Base-by-base conservation (phyloP, 2,888 invertebrate genomes). In the Caenorhabditis becei region DNA sequence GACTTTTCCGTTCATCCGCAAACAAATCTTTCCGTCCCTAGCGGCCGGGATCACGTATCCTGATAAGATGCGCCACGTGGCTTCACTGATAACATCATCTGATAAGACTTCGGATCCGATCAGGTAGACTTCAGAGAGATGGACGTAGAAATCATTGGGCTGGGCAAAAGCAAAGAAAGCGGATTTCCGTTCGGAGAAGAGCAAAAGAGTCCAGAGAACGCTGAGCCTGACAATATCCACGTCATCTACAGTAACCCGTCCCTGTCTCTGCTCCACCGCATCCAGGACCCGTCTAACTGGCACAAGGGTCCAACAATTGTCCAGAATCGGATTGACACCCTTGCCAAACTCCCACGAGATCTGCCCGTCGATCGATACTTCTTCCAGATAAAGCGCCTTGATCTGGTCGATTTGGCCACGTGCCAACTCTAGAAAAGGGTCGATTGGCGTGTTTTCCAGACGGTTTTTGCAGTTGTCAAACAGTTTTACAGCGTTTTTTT, bases 381-480 rank as follows among this genome's bases (percentile, higher is more conserved):
- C 88, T 72, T 90, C 90, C 24, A 90, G 71, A 74, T 88, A 90
- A 5, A 90, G 82, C 24, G 77, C 61, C 53, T 87, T 85, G 54
- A 90, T 89, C 18, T 87, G 82, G 20, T 88, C 89, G 28, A 90
- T 80, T 18, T 61, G 35, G 10, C 70, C 35, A n/a, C 88, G 81
- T 0, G 88, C 89, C 28, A 69, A n/a, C 18, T 85, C 82, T 10
- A 83, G 44, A 10, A 89, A 62, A 16, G 56, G n/a, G 75, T 88
- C 86, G 8, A 28, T 20, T 1, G 32, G 14, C 16, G 26, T 16
- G 8, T 24, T 14, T 10, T 58, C 59, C 4, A 65, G 66, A 14
- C 41, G 41, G 23, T 53, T 44, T 63, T 85, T 88, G 41, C 88
- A 74, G 41, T 66, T 82, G 28, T 89, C 90, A 71, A 90, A 90